phyloP scores from a whole-genome alignment of 1,140 invertebrate genomes.

The Hycleus phaleratus region DNA sequence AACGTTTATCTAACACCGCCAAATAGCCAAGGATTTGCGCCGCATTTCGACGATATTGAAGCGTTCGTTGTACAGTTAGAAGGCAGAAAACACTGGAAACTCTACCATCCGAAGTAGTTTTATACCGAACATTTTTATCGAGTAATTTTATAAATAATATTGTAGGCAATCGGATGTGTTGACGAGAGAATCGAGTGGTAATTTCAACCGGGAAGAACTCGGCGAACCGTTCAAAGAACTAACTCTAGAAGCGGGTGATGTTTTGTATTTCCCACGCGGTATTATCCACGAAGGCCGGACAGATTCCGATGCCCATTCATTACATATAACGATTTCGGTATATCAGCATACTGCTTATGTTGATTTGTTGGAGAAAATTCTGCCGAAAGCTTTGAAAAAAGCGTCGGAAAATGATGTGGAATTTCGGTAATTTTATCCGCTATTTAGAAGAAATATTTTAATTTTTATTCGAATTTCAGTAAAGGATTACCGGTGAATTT shows the following conservation, averaged over 20 bases:
- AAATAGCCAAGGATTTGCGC: conserved; percentile 93
- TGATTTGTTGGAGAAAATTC: conserved; percentile 75
- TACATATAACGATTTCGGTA: conserved; percentile 87
- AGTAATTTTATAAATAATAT: background rate
- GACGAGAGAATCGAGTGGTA: conserved; percentile 72
- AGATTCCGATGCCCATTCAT: conserved; percentile 66
- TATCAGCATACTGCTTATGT: conserved; percentile 88
- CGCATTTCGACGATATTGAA: conserved; percentile 98
- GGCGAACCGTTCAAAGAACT: conserved; percentile 76
- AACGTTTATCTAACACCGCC: conserved; percentile 96
- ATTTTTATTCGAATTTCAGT: conserved; percentile 40
- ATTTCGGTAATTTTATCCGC: conserved; percentile 52
- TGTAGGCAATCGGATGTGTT: conserved; percentile 50
- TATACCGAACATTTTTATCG: background rate
- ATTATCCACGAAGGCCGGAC: conserved; percentile 87
- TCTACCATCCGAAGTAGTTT: conserved; percentile 67
- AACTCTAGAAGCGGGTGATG: conserved; percentile 75
- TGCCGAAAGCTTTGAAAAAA: conserved; percentile 66
- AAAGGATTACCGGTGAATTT: conserved; percentile 75
- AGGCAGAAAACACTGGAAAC: conserved; percentile 88
- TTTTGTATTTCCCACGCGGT: conserved; percentile 89
- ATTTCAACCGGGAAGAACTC: conserved; percentile 72
- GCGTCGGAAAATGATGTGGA: conserved; percentile 64
- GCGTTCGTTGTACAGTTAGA: conserved; percentile 95
- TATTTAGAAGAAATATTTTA: background rate